A percentile compares a stretch with the other conserved stretches of the same genome.
Conservation (phyloP, 2,113 vertebrate species). For the Cephalopholis sonnerati region DNA sequence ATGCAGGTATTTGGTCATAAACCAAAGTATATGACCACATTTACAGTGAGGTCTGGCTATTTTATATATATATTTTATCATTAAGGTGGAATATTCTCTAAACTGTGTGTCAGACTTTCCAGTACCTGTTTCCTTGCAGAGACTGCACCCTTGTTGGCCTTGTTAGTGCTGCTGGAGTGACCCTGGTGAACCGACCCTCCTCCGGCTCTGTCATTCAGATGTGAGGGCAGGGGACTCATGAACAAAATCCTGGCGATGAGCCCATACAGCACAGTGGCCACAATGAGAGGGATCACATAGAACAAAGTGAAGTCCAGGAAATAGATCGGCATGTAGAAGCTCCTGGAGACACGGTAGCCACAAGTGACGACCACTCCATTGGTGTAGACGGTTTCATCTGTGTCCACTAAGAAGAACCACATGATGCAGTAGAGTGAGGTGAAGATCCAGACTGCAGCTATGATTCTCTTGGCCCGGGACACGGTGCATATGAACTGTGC, state of each 20-base stretch:
- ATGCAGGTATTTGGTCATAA: neutral
- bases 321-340: slow-evolving; percentile 90
- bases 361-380: slow-evolving; percentile 87
- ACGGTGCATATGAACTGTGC: slow-evolving; percentile 89
- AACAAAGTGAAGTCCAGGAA: slow-evolving; percentile 91
- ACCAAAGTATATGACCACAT: neutral
- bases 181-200: slow-evolving; percentile 82
- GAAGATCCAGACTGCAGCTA: slow-evolving; percentile 88
- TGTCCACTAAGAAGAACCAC: slow-evolving; percentile 93
- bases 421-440: slow-evolving; percentile 88
- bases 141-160: slow-evolving; percentile 78
- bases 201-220: slow-evolving; percentile 63
- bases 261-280: slow-evolving; percentile 86
- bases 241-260: slow-evolving; percentile 89
- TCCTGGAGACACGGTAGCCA: slow-evolving; percentile 88
- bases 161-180: slow-evolving; percentile 67
- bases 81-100: too few species aligned
- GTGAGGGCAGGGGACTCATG: slow-evolving; percentile 80
- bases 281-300: slow-evolving; percentile 84
- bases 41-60: too few species aligned
- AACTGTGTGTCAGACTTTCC: neutral
- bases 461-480: slow-evolving; percentile 89
- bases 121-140: slow-evolving; percentile 88
- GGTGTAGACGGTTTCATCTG: slow-evolving; percentile 81
- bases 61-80: too few species aligned